Base-by-base conservation (phyloP, 2,113 vertebrate genomes). In the Progne subis region DNA sequence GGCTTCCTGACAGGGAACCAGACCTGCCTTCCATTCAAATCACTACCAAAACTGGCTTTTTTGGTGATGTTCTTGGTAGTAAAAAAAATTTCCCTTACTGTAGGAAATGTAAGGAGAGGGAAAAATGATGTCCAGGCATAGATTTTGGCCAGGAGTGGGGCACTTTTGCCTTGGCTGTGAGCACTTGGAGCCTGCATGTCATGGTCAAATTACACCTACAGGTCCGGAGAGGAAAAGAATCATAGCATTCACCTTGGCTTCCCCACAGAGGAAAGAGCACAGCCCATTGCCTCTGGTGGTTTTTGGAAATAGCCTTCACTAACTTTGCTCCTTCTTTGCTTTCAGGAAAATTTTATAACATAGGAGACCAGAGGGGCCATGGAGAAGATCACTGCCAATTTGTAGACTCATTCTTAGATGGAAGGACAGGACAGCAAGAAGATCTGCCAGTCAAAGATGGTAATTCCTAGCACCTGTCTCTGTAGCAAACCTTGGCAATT, bases 341-440 rank as follows among this genome's bases (percentile, higher is more conserved):
- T 97, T 78, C 87, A 99, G 99, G 99, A 86, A 98, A 98, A 96
- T 99, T 99, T 98, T 99, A 99, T 97, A 99, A 99, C 97, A 99
- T 99, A 90, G 99, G 99, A 44, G 99, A 99, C 97, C 99, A 99
- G 97, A 98, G 99, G 26, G 99, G 99, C 17, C 97, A 99, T 10
- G 99, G 99, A 70, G 99, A 99, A 97, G 99, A 99, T 97, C 99
- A 99, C 65, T 99, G 99, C 93, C 99, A 99, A 75, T 99, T 99
- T 96, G 99, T 99, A 81, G 99, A 99, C 95, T 99, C 99, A 4
- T 99, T 99, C 96, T 97, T 99, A 96, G 99, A 99, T 67, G 99
- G 99, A 82, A 98, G 98, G 61, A 99, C 99, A 21, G 99, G 99
- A 68, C 98, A 97, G 70, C 98, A 99, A 56, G 97, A 99, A 57